Evolutionary conservation across 2,797 vertebrate species (phyloP).

Genomic region (Pteropus rufus): DNA sequence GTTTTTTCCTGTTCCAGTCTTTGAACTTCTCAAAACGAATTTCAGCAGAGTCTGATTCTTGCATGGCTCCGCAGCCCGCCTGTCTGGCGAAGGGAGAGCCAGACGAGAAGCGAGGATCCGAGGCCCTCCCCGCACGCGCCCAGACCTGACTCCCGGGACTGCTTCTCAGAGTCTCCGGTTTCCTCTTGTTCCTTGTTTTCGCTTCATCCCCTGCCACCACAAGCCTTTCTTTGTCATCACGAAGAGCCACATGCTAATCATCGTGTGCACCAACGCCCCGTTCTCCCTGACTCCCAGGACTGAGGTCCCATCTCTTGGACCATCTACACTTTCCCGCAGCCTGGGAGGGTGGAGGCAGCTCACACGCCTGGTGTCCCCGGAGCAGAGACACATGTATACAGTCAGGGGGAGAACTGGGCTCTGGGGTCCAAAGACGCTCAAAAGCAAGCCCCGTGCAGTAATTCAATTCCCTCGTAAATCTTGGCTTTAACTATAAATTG

Average conservation of each 20-base stretch:
- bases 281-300: neutral
- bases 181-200: neutral
- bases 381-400: neutral
- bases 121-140: neutral
- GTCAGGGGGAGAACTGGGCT: neutral
- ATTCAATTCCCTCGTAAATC: constrained; percentile 45
- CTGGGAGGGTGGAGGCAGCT: neutral
- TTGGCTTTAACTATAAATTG: neutral
- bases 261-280: neutral
- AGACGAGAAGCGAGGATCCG: neutral
- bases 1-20: neutral
- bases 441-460: neutral
- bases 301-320: neutral
- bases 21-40: constrained; percentile 8
- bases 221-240: neutral
- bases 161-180: neutral
- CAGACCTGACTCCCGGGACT: neutral
- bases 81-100: neutral
- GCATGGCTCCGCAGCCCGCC: neutral
- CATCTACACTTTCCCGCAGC: neutral
- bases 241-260: neutral
- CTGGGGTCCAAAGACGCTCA: neutral
- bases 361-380: neutral
- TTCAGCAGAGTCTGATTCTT: neutral
- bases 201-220: neutral